phyloP scores from a whole-genome alignment of 2,888 invertebrate genomes.

The Hedychridium roseum region DNA sequence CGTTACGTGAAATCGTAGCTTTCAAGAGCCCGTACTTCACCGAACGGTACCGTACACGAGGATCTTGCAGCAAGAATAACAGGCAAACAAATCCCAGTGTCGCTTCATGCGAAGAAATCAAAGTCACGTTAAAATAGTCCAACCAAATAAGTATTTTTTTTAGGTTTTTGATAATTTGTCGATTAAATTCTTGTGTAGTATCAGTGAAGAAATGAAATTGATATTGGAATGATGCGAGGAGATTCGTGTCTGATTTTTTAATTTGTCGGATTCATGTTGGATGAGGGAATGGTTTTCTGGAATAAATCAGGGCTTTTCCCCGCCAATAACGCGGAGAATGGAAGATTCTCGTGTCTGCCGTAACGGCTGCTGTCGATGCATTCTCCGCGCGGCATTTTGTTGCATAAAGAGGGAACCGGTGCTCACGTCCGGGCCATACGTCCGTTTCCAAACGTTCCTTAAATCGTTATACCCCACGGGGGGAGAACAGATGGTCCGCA shows the following conservation, averaged over 20 bases:
- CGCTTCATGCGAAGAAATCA: too few species aligned
- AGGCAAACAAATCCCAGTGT: too few species aligned
- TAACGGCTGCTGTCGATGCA: constrained; percentile 2
- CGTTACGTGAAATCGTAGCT: not conserved
- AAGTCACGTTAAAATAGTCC: too few species aligned
- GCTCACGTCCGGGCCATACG: constrained; percentile 20
- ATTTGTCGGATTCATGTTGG: too few species aligned
- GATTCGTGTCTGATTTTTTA: too few species aligned
- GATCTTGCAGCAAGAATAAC: too few species aligned
- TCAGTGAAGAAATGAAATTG: too few species aligned
- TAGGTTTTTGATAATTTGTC: too few species aligned
- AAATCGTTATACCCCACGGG: constrained; percentile 20
- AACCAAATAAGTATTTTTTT: too few species aligned
- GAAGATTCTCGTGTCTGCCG: constrained; percentile 4
- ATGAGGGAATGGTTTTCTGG: constrained; percentile 13
- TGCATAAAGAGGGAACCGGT: constrained; percentile 19
- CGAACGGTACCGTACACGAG: too few species aligned
- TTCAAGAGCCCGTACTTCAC: not conserved
- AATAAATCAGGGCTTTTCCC: constrained; percentile 26
- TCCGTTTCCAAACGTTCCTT: constrained; percentile 17
- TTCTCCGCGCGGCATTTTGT: constrained; percentile 21
- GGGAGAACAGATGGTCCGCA: constrained; percentile 16
- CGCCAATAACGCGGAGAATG: constrained; percentile 20
- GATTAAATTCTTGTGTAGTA: too few species aligned
- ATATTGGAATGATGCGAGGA: too few species aligned